Conservation (phyloP, 2,888 invertebrate species). For the Ormyrus rosae region DNA sequence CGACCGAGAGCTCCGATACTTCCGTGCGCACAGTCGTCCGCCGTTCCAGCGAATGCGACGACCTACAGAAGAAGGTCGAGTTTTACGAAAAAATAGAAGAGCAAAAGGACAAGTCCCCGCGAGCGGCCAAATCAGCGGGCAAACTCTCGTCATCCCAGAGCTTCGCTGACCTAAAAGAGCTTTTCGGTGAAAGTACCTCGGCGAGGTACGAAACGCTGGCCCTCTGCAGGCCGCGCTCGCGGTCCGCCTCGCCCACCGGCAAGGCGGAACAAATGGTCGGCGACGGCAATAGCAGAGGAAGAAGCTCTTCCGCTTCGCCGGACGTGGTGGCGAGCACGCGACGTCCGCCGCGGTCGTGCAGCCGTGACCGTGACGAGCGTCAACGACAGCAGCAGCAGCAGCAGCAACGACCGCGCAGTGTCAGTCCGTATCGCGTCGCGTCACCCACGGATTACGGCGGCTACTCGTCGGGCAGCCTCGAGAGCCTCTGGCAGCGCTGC, state of each 20-base stretch:
- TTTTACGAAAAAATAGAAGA: slow-evolving; percentile 86
- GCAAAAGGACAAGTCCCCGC: slow-evolving; percentile 65
- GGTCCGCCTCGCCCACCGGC: slow-evolving; percentile 59
- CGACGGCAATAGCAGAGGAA: slow-evolving; percentile 54
- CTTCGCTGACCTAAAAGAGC: slow-evolving; percentile 85
- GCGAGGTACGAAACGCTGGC: slow-evolving; percentile 80
- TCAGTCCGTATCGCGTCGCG: slow-evolving; percentile 73
- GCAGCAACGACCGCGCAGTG: slow-evolving; percentile 67
- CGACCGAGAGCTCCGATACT: slow-evolving; percentile 81
- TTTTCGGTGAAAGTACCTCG: slow-evolving; percentile 86
- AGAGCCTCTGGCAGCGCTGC: slow-evolving; percentile 84
- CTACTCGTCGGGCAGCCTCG: slow-evolving; percentile 79
- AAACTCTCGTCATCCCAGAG: slow-evolving; percentile 80
- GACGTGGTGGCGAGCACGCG: slow-evolving; percentile 62
- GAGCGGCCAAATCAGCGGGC: slow-evolving; percentile 67
- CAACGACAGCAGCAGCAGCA: too few relatives aligned
- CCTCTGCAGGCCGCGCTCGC: slow-evolving; percentile 58
- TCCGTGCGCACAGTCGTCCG: slow-evolving; percentile 84
- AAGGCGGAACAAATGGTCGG: slow-evolving; percentile 58
- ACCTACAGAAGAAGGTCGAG: slow-evolving; percentile 85
- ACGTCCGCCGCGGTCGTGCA: slow-evolving; percentile 69
- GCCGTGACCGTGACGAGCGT: slow-evolving; percentile 76
- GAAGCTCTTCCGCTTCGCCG: slow-evolving; percentile 68
- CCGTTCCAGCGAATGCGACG: slow-evolving; percentile 78
- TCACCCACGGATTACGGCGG: slow-evolving; percentile 62